phyloP scores from a whole-genome alignment of 2,797 vertebrate species.

The Heliangelus exortis region DNA sequence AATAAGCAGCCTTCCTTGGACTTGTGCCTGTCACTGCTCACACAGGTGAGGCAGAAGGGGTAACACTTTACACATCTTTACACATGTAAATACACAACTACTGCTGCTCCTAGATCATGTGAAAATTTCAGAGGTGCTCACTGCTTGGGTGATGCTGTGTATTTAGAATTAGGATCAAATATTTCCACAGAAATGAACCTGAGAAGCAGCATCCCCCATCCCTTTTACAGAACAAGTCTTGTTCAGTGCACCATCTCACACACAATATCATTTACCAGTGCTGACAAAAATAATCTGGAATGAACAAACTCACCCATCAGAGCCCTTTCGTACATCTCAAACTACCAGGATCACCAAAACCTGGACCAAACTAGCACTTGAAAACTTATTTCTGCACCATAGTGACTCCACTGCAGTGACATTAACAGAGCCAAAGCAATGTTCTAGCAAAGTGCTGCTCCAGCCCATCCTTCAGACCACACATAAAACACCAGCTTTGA shows the following conservation, averaged over 20 bases:
- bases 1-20: neutral
- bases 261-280: neutral
- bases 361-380: neutral
- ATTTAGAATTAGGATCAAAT: neutral
- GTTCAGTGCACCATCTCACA: neutral
- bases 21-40: neutral
- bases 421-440: neutral
- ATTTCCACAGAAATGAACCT: neutral
- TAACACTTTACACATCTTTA: neutral
- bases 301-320: neutral
- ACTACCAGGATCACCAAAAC: neutral
- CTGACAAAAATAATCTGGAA: neutral
- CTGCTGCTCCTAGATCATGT: neutral
- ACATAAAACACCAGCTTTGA: neutral
- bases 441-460: neutral
- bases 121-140: neutral
- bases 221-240: neutral
- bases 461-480: neutral
- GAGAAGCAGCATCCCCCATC: neutral
- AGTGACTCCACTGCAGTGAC: neutral
- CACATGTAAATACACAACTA: neutral
- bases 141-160: neutral
- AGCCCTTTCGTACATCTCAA: neutral
- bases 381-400: neutral
- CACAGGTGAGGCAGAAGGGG: neutral